Evolutionary conservation across 2,888 invertebrate species (phyloP), one percentile per base, ranked within the genome.

Genomic region (Taenaris catops): DNA sequence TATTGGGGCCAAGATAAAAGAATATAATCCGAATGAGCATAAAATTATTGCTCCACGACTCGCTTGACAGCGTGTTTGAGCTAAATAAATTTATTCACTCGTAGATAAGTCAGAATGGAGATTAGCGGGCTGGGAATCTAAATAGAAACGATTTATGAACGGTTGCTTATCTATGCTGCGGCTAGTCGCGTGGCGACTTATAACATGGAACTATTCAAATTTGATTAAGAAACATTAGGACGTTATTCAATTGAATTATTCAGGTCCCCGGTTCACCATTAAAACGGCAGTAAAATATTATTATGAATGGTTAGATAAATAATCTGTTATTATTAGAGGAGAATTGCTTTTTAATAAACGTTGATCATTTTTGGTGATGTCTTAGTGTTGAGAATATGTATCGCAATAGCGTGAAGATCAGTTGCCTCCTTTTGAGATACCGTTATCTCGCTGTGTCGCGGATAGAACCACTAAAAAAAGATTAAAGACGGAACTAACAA

Each of bases 11-110:
- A 56, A 59, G 75, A 80, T 83, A 74, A 81, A 64, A 61, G 56
- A 60, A 60, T 52, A 55, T 58, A 75, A 78, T 80, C 73, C 70
- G 63, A 63, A 72, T 63, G 51, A 63, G 73, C 81, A 80, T 80
- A 72, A 73, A 78, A 79, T 83, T 76, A 71, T 75, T 60, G 51
- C 56, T 55, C 51, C 48, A 66, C 48, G 55, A 46, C 55, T 57
- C 74, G 52, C 65, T 56, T 49, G 72, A 67, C 63, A 53, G 63
- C 59, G 69, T 72, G 67, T 71, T 69, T 64, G 52, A 62, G 27
- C 21, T 21, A 31, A 20, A 31, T 31, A 31, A n/a, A 23, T 31
- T 31, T 23, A 31, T 31, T 21, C 31, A 16, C 8, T 20, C 21
- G 6, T 21, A 9, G 29, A 29, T 29, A 21, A 11, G 5, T 51